Percentiles rank a stretch among this genome's conserved stretches.
Evolutionary conservation across 2,797 vertebrate species (phyloP).

Genomic region (Scyliorhinus canicula): DNA sequence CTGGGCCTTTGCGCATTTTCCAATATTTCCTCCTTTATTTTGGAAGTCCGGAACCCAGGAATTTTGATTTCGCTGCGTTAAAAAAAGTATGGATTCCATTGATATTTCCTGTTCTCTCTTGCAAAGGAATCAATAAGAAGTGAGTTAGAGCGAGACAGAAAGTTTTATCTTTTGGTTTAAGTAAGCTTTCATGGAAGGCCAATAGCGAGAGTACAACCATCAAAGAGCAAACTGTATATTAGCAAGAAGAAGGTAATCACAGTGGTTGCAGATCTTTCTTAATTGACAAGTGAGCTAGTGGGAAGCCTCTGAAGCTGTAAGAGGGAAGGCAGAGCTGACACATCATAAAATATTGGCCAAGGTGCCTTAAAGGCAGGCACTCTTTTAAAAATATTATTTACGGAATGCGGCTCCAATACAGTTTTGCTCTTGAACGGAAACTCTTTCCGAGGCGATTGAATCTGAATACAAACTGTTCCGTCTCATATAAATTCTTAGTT

Average conservation of each 20-base stretch:
- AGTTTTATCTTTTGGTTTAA: background rate
- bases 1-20: background rate
- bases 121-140: background rate
- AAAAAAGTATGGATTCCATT: background rate
- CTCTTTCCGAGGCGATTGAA: background rate
- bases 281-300: background rate
- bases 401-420: background rate
- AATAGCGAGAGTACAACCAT: background rate
- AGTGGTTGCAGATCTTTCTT: background rate
- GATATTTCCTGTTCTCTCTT: background rate
- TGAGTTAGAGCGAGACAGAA: background rate
- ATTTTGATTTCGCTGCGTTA: background rate
- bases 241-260: background rate
- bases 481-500: background rate
- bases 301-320: background rate
- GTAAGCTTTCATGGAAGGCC: background rate
- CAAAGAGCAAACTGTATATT: background rate
- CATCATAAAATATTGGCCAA: background rate
- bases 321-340: background rate
- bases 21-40: background rate
- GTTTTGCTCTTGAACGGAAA: background rate
- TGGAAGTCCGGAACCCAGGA: background rate
- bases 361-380: background rate
- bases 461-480: background rate
- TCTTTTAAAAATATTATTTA: background rate